Conservation (phyloP, 1,140 invertebrate species). For the Akabosia matsudoensis region DNA sequence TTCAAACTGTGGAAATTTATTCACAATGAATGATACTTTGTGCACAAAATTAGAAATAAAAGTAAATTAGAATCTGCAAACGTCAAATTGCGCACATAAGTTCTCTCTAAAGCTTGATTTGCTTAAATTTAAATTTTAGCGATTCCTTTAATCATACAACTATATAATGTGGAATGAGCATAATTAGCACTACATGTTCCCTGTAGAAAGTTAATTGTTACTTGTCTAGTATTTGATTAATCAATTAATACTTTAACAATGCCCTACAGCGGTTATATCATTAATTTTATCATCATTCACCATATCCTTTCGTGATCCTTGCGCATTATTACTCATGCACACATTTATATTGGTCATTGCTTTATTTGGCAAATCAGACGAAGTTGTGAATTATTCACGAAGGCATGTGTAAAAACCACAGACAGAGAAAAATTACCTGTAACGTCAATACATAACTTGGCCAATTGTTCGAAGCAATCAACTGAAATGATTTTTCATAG, state of each 20-base stretch:
- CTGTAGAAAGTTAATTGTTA: neutral
- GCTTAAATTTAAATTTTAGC: no score
- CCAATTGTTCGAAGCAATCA: no score
- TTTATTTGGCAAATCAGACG: neutral
- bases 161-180: neutral
- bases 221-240: neutral
- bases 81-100: no score
- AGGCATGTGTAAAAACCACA: neutral
- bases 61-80: no score
- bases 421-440: neutral
- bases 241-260: neutral
- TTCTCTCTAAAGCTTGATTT: no score
- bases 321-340: no score
- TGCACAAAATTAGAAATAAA: no score
- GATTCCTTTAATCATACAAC: neutral
- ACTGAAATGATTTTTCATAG: no score
- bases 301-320: no score
- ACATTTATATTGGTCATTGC: neutral
- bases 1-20: no score
- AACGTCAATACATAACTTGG: neutral
- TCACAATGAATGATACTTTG: no score
- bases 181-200: neutral
- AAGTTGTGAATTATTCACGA: neutral
- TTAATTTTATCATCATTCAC: no score
- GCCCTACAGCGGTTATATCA: neutral